Evolutionary conservation across 1,140 invertebrate species (phyloP).

Genomic region (Panagrolaimus sp.): DNA sequence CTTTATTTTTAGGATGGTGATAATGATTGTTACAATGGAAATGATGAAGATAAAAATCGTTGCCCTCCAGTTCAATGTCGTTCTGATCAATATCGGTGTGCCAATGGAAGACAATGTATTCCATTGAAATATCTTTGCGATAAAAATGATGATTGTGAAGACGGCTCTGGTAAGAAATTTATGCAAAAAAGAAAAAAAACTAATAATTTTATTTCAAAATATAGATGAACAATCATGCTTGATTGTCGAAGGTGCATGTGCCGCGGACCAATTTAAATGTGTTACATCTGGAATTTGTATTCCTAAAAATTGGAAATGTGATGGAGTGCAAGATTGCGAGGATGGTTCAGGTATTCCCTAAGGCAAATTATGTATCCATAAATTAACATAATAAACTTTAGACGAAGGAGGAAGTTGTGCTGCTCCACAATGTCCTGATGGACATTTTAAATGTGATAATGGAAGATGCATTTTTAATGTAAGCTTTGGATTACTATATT

Average conservation of each 20-base stretch:
- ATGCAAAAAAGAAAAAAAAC: too few relatives aligned
- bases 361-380: too few relatives aligned
- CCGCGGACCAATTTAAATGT: slow-evolving; percentile 67
- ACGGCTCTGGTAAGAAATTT: slow-evolving; percentile 32
- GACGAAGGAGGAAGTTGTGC: slow-evolving; percentile 71
- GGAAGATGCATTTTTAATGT: slow-evolving; percentile 72
- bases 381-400: too few relatives aligned
- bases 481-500: too few relatives aligned
- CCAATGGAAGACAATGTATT: slow-evolving; percentile 41
- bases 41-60: slow-evolving; percentile 77
- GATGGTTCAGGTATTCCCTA: slow-evolving; percentile 91
- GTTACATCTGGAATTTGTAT: slow-evolving; percentile 75
- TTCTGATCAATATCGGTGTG: slow-evolving; percentile 77
- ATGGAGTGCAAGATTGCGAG: slow-evolving; percentile 80
- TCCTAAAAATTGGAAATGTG: slow-evolving; percentile 85
- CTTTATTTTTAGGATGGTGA: slow-evolving; percentile 68
- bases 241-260: slow-evolving; percentile 42
- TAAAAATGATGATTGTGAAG: slow-evolving; percentile 78
- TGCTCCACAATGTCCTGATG: slow-evolving; percentile 57
- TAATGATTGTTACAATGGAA: slow-evolving; percentile 94
- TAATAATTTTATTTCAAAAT: too few relatives aligned
- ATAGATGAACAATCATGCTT: slow-evolving; percentile 54
- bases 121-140: slow-evolving; percentile 68
- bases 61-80: slow-evolving; percentile 90
- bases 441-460: slow-evolving; percentile 68